phyloP scores from a whole-genome alignment of 2,113 vertebrate genomes.

The Microcebus tavaratra region DNA sequence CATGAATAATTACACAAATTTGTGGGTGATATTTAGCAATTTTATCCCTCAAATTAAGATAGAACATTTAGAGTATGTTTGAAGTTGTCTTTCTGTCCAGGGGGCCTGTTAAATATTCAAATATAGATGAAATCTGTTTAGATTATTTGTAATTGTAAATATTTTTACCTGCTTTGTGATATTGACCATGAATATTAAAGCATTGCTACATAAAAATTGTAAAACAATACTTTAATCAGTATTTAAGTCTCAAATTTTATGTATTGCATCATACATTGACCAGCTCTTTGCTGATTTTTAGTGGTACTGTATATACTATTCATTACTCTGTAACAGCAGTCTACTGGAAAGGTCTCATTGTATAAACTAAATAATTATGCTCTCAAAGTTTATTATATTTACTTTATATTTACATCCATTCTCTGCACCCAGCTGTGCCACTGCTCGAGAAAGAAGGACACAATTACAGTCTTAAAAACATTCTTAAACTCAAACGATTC shows the following conservation, averaged over 20 bases:
- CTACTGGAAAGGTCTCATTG: background rate
- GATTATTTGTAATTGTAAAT: background rate
- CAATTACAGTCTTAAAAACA: slow-evolving; percentile 32
- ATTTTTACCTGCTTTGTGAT: background rate
- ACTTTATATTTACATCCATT: background rate
- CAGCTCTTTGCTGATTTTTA: background rate
- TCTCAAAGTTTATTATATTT: background rate
- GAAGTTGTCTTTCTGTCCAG: background rate
- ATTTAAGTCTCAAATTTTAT: background rate
- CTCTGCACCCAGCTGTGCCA: background rate
- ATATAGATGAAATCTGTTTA: background rate
- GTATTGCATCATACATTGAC: background rate
- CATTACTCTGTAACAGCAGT: background rate
- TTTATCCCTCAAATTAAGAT: background rate
- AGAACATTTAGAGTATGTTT: background rate
- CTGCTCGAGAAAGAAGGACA: slow-evolving; percentile 55
- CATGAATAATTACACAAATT: background rate
- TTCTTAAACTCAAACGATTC: slow-evolving; percentile 26
- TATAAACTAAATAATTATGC: background rate
- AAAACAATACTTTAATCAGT: background rate
- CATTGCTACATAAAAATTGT: background rate
- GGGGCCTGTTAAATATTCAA: background rate
- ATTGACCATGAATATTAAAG: background rate
- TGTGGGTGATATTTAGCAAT: background rate
- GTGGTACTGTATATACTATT: background rate